phyloP scores from a whole-genome alignment of 1,140 invertebrate species.

The Apis cerana region DNA sequence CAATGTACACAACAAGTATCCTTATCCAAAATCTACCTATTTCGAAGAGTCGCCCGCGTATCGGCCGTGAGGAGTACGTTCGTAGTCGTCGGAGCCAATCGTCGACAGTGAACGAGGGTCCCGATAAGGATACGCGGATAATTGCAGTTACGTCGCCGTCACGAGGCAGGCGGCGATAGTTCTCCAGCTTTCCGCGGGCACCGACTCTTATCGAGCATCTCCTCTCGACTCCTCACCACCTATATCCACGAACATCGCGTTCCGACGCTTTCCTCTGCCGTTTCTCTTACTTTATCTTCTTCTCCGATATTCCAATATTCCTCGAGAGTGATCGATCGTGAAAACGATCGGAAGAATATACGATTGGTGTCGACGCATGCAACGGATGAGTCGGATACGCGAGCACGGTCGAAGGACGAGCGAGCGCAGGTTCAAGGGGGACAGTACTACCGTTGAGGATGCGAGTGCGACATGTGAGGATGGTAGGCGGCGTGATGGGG shows the following conservation, averaged over 20 bases:
- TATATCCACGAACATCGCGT: constrained; percentile 1
- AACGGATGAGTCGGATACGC: neutral
- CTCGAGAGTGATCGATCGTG: constrained; percentile 5
- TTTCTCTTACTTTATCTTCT: neutral
- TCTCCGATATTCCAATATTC: neutral
- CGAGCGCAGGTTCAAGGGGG: constrained; percentile 30
- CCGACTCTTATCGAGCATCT: constrained; percentile 24
- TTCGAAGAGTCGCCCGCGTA: neutral
- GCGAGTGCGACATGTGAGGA: constrained; percentile 85
- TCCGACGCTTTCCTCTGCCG: neutral
- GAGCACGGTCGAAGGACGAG: constrained; percentile 16
- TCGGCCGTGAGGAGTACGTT: neutral
- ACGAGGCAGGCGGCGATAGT: neutral
- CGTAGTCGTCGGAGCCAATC: neutral
- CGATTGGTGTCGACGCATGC: neutral
- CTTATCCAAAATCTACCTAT: neutral
- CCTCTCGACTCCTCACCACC: neutral
- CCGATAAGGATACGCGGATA: constrained; percentile 17
- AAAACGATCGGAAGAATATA: neutral
- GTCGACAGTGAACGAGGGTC: too few relatives aligned
- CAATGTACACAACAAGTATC: neutral
- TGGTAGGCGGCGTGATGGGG: constrained; percentile 82
- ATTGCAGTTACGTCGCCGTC: constrained; percentile 13
- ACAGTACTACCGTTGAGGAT: constrained; percentile 86
- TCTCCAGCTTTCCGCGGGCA: neutral